Percentiles rank a stretch among this genome's conserved stretches.
phyloP scores from a whole-genome alignment of 2,888 invertebrate species.

The Heliconius ethilla region DNA sequence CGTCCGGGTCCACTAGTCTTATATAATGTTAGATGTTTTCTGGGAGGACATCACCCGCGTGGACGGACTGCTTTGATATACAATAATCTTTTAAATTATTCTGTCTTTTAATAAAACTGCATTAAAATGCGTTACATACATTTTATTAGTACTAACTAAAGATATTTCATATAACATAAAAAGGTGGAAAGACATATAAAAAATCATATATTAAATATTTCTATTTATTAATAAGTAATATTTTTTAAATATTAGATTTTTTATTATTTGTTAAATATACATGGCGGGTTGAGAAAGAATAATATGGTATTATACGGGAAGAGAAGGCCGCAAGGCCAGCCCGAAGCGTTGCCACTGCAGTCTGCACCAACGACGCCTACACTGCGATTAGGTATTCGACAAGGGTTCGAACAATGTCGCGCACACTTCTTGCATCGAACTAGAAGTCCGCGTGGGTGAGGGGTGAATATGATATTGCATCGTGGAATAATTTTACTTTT shows the following conservation, averaged over 20 bases:
- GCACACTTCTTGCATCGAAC: conserved; percentile 46
- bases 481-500: conserved; percentile 7
- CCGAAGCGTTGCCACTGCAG: conserved; percentile 48
- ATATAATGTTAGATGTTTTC: too few relatives aligned
- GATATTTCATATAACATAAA: not conserved
- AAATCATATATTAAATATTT: not conserved
- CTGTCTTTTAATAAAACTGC: too few relatives aligned
- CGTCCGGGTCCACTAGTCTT: too few relatives aligned
- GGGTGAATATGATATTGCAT: conserved; percentile 30
- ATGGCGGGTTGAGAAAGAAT: not conserved
- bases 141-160: not conserved
- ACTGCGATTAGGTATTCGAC: conserved; percentile 65
- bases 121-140: too few relatives aligned
- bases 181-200: not conserved
- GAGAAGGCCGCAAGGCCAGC: conserved; percentile 46
- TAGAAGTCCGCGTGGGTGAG: conserved; percentile 25
- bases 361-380: conserved; percentile 51
- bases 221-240: not conserved
- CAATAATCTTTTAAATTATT: too few relatives aligned
- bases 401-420: conserved; percentile 47
- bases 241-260: not conserved
- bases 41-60: too few relatives aligned
- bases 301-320: not conserved
- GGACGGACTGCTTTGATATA: too few relatives aligned
- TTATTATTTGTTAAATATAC: not conserved